phyloP scores from a whole-genome alignment of 2,888 invertebrate species.

The Lysandra coridon region DNA sequence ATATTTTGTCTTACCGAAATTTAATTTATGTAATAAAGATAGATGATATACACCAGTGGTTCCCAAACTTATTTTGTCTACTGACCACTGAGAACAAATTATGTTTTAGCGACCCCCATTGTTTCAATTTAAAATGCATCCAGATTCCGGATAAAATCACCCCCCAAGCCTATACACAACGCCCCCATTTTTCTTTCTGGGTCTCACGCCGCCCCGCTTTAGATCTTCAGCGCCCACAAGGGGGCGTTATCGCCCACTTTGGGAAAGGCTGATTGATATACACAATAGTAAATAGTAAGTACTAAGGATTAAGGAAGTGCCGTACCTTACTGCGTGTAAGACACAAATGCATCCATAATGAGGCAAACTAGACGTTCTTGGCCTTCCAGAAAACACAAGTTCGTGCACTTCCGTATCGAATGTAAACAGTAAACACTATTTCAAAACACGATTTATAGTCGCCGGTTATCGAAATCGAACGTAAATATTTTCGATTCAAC shows the following conservation, averaged over 20 bases:
- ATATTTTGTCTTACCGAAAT: not conserved
- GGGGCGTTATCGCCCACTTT: too few species aligned
- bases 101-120: too few species aligned
- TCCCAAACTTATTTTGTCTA: too few species aligned
- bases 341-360: constrained; percentile 37
- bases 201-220: too few species aligned
- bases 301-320: constrained; percentile 19
- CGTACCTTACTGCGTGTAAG: constrained; percentile 46
- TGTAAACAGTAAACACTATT: constrained; percentile 40
- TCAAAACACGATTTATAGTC: constrained; percentile 44
- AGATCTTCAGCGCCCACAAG: too few species aligned
- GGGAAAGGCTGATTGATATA: too few species aligned
- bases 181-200: too few species aligned
- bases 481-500: constrained; percentile 31
- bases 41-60: not conserved
- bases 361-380: constrained; percentile 50
- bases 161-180: too few species aligned
- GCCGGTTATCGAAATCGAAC: constrained; percentile 16
- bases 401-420: constrained; percentile 44
- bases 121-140: too few species aligned
- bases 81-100: too few species aligned
- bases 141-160: too few species aligned
- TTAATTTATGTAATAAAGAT: not conserved
- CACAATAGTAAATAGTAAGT: not conserved
- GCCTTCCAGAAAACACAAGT: constrained; percentile 58